Percentiles rank a stretch among this genome's conserved stretches.
These are phyloP conservation scores for Tetramorium alpestre DNA, from an alignment of 1,140 invertebrate species.

Conservation along the genomic window DNA sequence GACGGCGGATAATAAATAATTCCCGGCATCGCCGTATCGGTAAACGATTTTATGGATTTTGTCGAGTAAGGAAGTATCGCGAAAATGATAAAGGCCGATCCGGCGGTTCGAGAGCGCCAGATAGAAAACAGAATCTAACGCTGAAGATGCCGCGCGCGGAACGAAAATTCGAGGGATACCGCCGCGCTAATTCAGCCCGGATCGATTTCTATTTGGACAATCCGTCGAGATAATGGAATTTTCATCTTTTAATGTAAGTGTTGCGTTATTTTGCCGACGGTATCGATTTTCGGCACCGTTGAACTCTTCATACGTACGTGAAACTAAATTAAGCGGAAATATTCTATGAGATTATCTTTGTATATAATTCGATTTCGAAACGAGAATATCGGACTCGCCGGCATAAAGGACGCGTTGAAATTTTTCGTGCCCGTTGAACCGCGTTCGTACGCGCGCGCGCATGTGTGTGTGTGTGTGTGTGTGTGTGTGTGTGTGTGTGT, in stretches of 20 bases:
- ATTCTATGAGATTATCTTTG: slow-evolving; percentile 23
- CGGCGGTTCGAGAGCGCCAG: neutral
- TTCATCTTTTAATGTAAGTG: slow-evolving; percentile 39
- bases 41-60: slow-evolving; percentile 47
- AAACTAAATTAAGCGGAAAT: slow-evolving; percentile 48
- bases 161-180: neutral
- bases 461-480: too few species aligned
- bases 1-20: slow-evolving; percentile 13
- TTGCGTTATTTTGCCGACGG: slow-evolving; percentile 22
- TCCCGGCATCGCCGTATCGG: slow-evolving; percentile 8
- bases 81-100: neutral
- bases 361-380: slow-evolving; percentile 28
- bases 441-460: neutral
- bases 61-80: neutral
- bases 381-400: slow-evolving; percentile 16
- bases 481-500: neutral
- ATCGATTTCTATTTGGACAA: slow-evolving; percentile 22
- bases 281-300: slow-evolving; percentile 8
- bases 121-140: neutral
- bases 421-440: neutral
- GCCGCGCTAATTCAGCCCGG: neutral
- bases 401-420: slow-evolving; percentile 20
- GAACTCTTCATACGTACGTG: neutral
- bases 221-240: slow-evolving; percentile 29
- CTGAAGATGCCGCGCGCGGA: neutral